Evolutionary conservation across 2,797 vertebrate genomes (phyloP).

Genomic region (Sternotherus odoratus): DNA sequence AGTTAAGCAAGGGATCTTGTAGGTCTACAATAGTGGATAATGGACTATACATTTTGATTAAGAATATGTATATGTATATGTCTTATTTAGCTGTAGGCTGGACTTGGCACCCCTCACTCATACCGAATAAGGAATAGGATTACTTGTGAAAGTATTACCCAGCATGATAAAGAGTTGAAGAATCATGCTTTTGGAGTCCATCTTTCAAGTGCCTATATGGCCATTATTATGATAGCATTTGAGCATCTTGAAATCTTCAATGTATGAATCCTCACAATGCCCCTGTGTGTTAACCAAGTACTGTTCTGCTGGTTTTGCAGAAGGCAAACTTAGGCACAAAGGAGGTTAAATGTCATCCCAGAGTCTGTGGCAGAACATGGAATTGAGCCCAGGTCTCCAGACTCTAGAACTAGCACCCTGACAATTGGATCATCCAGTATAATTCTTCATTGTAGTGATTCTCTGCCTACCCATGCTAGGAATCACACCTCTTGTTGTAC

Average conservation of each 20-base stretch:
- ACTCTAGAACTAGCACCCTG: fast-evolving
- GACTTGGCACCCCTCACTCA: background rate
- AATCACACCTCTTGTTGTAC: background rate
- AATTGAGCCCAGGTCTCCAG: background rate
- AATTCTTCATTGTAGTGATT: background rate
- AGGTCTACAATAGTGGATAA: background rate
- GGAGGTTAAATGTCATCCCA: background rate
- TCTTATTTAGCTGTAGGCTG: background rate
- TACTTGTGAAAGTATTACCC: background rate
- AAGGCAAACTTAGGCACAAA: background rate
- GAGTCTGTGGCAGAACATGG: background rate
- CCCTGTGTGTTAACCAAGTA: fast-evolving
- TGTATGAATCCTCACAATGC: background rate
- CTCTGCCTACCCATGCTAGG: background rate
- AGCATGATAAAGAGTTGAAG: background rate
- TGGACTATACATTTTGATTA: fast-evolving
- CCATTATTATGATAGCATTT: background rate
- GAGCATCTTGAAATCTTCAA: background rate
- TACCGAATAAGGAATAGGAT: background rate
- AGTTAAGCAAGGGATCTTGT: background rate
- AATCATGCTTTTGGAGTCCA: background rate
- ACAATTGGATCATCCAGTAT: background rate
- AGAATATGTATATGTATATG: background rate
- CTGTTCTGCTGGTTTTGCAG: background rate
- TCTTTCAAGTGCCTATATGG: background rate